Percentiles rank a stretch among this genome's conserved stretches.
Conservation (phyloP, 2,797 vertebrate species). For the Emydoidea blandingii region DNA sequence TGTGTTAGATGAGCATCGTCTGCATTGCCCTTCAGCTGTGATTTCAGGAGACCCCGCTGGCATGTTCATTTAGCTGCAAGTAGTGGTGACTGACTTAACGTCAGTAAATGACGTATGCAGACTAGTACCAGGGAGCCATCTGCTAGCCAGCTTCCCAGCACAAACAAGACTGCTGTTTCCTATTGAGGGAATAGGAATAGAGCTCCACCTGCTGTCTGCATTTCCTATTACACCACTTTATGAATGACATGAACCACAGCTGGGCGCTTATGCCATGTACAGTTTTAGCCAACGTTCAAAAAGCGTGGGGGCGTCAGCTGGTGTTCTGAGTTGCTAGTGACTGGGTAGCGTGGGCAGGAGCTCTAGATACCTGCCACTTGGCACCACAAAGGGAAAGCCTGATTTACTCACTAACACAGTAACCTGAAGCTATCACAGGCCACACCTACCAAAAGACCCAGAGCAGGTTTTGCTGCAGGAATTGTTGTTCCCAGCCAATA, state of each 20-base stretch:
- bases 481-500: slow-evolving; percentile 26
- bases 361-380: neutral
- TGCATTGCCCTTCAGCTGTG: neutral
- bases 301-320: fast-evolving
- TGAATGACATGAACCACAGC: fast-evolving
- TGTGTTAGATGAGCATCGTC: neutral
- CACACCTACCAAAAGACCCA: slow-evolving; percentile 2
- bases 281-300: neutral
- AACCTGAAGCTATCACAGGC: slow-evolving; percentile 51
- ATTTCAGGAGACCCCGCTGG: fast-evolving
- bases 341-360: neutral
- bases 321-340: neutral
- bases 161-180: neutral
- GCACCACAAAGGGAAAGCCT: neutral
- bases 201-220: neutral
- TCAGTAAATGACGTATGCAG: fast-evolving
- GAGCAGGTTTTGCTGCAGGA: slow-evolving; percentile 60
- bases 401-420: neutral
- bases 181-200: neutral
- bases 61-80: fast-evolving
- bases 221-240: neutral
- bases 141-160: neutral
- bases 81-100: neutral
- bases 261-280: neutral
- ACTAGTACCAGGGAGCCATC: neutral